Evolutionary conservation across 2,113 vertebrate genomes (phyloP).

Genomic region (Notechis scutatus): DNA sequence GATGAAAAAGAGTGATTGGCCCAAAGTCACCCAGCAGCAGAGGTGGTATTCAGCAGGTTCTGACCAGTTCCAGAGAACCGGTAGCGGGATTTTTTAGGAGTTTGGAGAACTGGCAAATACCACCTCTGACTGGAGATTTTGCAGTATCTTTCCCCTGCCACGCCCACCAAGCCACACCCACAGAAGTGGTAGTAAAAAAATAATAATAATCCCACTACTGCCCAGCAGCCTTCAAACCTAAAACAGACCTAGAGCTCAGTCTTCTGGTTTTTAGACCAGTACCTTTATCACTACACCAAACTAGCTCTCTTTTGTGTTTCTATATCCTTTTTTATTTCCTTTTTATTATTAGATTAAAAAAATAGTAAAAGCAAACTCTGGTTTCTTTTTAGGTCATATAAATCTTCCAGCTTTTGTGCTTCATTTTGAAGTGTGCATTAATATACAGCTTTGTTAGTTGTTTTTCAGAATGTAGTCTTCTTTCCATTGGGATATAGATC

Average conservation of each 20-base stretch:
- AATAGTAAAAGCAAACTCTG: not conserved
- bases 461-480: not conserved
- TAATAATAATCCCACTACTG: no score
- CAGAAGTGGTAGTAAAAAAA: no score
- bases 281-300: not conserved
- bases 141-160: no score
- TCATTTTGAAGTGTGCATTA: not conserved
- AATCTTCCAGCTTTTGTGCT: not conserved
- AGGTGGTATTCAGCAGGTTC: no score
- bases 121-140: no score
- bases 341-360: not conserved
- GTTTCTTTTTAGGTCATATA: not conserved
- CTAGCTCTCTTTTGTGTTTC: not conserved
- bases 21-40: no score
- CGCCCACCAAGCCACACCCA: no score
- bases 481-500: not conserved
- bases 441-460: not conserved
- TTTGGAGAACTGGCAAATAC: no score
- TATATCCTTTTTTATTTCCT: not conserved
- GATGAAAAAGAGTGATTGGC: no score
- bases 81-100: no score
- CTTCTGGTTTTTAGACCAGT: not conserved
- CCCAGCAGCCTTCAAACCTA: not conserved
- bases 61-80: no score
- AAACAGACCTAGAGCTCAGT: not conserved